Evolutionary conservation across 2,888 invertebrate genomes (phyloP).

Genomic region (Augochlorella aurata): DNA sequence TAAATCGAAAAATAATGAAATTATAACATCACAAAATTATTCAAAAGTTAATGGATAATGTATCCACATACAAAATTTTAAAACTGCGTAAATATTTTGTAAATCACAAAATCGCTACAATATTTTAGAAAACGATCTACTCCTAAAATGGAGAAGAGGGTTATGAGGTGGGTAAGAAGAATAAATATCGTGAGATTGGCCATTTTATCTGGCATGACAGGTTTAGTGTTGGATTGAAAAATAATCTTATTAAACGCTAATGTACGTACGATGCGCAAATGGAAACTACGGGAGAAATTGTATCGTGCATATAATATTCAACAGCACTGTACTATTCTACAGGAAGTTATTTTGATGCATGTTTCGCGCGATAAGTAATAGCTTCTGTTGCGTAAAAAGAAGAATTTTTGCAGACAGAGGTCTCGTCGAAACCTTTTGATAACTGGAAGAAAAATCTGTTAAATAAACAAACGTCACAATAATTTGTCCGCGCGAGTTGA

Average conservation of each 20-base stretch:
- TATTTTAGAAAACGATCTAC: too few relatives aligned
- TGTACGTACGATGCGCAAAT: background rate
- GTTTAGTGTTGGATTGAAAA: too few relatives aligned
- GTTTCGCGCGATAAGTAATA: background rate
- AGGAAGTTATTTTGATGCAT: background rate
- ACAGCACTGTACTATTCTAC: background rate
- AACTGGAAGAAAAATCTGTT: background rate
- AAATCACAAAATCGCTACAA: too few relatives aligned
- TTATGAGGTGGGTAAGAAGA: too few relatives aligned
- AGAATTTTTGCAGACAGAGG: conserved; percentile 10
- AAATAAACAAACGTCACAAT: background rate
- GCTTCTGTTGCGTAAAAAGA: background rate
- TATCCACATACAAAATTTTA: background rate
- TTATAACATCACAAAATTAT: background rate
- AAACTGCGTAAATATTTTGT: too few relatives aligned
- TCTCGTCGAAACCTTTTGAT: background rate
- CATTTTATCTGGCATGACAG: too few relatives aligned
- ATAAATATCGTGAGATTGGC: too few relatives aligned
- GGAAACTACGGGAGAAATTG: background rate
- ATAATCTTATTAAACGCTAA: background rate
- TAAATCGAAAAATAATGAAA: background rate
- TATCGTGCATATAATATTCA: background rate
- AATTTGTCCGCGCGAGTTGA: background rate
- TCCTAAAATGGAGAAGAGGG: too few relatives aligned
- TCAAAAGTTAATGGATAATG: background rate